Conservation (phyloP, 2,113 vertebrate genomes). For the Xiphophorus maculatus region DNA sequence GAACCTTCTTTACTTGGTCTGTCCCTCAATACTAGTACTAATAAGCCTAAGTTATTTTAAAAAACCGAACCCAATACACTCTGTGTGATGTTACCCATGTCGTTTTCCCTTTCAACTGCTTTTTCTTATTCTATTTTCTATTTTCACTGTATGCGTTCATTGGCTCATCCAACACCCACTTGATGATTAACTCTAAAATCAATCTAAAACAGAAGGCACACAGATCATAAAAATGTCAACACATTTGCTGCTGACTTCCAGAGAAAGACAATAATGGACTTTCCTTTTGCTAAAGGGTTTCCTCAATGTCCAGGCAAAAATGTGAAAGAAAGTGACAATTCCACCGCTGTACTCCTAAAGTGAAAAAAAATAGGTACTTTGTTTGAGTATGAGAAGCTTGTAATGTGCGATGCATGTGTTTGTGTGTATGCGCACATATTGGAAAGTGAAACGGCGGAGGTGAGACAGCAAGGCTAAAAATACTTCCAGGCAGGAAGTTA, state of each 20-base stretch:
- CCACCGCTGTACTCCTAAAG: background rate
- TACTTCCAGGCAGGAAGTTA: conserved; percentile 57
- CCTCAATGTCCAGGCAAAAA: conserved; percentile 4
- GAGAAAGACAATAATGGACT: conserved; percentile 5
- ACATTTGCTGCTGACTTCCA: conserved; percentile 15
- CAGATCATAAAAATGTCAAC: conserved; percentile 57
- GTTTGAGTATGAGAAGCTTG: background rate
- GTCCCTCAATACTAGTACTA: conserved; percentile 39
- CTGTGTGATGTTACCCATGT: conserved; percentile 16
- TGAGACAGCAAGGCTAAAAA: conserved; percentile 43
- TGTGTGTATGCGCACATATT: conserved; percentile 5
- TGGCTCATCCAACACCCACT: conserved; percentile 15
- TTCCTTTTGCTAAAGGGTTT: conserved; percentile 22
- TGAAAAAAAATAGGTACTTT: background rate
- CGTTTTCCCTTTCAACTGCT: conserved; percentile 17
- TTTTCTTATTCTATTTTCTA: conserved; percentile 1
- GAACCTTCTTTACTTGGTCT: too few species aligned
- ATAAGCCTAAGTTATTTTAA: conserved; percentile 46
- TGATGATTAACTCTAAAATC: conserved; percentile 43
- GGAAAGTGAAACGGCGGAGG: conserved; percentile 6
- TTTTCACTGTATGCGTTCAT: conserved; percentile 6
- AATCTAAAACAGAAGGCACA: conserved; percentile 42
- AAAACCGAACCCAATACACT: conserved; percentile 41
- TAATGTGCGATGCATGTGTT: background rate
- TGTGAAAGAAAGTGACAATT: conserved; percentile 31